A percentile compares a stretch with the other conserved stretches of the same genome.
Evolutionary conservation across 2,113 vertebrate genomes (phyloP).

Genomic region (Antechinus flavipes): DNA sequence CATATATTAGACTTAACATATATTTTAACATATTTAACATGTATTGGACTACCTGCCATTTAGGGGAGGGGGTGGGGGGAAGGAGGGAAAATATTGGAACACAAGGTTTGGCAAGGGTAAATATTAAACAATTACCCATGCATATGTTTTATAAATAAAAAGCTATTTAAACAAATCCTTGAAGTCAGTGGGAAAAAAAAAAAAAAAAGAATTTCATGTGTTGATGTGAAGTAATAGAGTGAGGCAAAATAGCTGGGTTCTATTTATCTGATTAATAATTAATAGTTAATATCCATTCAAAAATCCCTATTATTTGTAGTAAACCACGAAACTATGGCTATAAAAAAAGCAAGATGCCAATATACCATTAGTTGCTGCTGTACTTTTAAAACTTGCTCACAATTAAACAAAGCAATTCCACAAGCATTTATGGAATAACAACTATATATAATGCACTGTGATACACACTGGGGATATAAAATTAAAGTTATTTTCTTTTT

Average conservation of each 20-base stretch:
- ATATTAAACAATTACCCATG: too few relatives aligned
- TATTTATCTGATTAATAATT: neutral
- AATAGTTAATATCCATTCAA: neutral
- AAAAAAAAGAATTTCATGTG: too few relatives aligned
- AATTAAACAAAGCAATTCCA: neutral
- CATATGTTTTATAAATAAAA: too few relatives aligned
- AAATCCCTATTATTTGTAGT: neutral
- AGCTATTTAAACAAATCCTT: too few relatives aligned
- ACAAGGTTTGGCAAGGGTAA: too few relatives aligned
- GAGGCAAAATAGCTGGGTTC: neutral
- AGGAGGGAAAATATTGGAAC: too few relatives aligned
- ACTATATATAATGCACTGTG: neutral
- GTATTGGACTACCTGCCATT: too few relatives aligned
- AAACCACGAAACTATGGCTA: neutral
- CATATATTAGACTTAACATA: too few relatives aligned
- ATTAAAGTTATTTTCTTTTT: neutral
- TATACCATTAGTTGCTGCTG: neutral
- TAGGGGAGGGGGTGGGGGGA: too few relatives aligned
- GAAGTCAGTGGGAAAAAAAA: too few relatives aligned
- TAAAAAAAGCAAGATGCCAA: neutral
- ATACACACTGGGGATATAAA: neutral
- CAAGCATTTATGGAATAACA: neutral
- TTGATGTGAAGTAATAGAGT: neutral
- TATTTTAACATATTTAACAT: too few relatives aligned
- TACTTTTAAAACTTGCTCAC: neutral